These are phyloP conservation scores for Drosophila repletoides DNA, from an alignment of 1,140 invertebrate genomes.

Conservation along the genomic window DNA sequence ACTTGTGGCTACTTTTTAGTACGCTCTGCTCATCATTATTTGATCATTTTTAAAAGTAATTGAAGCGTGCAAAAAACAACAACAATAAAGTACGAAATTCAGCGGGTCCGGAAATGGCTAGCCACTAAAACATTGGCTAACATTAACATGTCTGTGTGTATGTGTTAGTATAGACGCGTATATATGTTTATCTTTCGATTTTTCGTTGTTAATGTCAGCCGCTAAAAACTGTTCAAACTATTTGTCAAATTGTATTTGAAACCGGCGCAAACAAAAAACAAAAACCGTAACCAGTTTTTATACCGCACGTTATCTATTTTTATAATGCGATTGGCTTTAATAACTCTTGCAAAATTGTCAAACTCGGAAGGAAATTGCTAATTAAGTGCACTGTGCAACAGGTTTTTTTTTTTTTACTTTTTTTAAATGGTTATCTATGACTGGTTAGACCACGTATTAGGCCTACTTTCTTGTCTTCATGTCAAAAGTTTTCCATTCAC, in stretches of 20 bases:
- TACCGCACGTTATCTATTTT: conserved; percentile 18
- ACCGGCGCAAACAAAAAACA: conserved; percentile 34
- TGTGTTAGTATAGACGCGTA: background rate
- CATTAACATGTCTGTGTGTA: conserved; percentile 1
- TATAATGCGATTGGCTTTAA: conserved; percentile 9
- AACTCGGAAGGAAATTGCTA: conserved; percentile 54
- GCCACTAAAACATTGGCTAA: conserved; percentile 36
- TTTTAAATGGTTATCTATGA: background rate
- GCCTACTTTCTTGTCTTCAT: too few relatives aligned
- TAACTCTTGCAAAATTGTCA: conserved; percentile 30
- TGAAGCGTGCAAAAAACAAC: conserved; percentile 72
- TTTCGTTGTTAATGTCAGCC: background rate
- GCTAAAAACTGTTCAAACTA: conserved; percentile 10
- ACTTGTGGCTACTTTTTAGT: conserved; percentile 32
- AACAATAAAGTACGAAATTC: too few relatives aligned
- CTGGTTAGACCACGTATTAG: background rate
- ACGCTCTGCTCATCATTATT: conserved; percentile 56
- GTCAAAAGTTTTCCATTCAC: too few relatives aligned
- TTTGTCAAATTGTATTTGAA: conserved; percentile 46
- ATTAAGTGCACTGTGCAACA: conserved; percentile 36
- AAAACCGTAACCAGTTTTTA: conserved; percentile 54
- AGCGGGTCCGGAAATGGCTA: conserved; percentile 51
- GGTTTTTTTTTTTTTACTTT: conserved; percentile 1
- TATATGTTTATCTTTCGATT: background rate
- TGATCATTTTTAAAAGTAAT: conserved; percentile 60